Evolutionary conservation across 1,140 invertebrate species (phyloP), one percentile per base, ranked within the genome.

Genomic region (Danaus plexippus): DNA sequence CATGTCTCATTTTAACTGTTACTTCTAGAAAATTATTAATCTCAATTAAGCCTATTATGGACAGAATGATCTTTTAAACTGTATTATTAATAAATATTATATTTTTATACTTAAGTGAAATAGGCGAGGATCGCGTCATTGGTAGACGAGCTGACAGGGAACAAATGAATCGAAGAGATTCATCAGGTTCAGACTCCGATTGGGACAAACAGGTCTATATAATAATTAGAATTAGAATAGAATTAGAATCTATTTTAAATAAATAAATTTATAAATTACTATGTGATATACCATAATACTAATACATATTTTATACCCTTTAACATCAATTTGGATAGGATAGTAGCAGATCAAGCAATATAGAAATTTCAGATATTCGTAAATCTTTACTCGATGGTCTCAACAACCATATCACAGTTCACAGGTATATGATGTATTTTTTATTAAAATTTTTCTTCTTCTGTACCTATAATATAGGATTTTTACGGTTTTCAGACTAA

Each of bases 381-480:
- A 92, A 93, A 63, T 91, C 90, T 57, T 85, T 94, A 55, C 82
- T 94, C 59, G 91, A 90, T 61, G 92, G 94, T 78, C 90, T 92
- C 13, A 91, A 32, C 22, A 32, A 91, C 65, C 91, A 92, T 63
- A 89, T 92, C 46, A 71, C 80, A 46, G 66, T 70, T n/a, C 75
- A 84, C 13, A 80, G 77, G 78, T 81, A 65, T 40, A 9, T 9
- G 7, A 12, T 42, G n/a, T 11, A 8, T 52, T 42, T 51, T 42
- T 12, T 46, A 11, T 22, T 0, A 47, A n/a, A 6, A 47, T 22
- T 40, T 43, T 49, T 47, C n/a, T 9, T 51, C 50, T 43, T 43
- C 10, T 48, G 40, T 52, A 10, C 46, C 22, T 51, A 18, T 55
- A 52, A 48, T 13, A 32, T 12, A n/a, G 9, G n/a, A 52, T 47